phyloP scores from a whole-genome alignment of 1,140 invertebrate species.

The Agraylea sexmaculata region DNA sequence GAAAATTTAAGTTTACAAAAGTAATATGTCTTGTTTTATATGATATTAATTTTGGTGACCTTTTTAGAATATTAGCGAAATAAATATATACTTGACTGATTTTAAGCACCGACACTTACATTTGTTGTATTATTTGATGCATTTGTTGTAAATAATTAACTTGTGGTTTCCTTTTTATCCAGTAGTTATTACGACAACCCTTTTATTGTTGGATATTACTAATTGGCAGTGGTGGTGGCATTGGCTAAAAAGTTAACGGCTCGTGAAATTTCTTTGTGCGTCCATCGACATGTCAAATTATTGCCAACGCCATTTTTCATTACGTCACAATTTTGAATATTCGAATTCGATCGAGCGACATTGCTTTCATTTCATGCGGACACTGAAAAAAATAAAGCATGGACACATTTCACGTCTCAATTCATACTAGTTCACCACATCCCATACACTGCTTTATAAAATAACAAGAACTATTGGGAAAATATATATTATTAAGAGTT shows the following conservation, averaged over 20 bases:
- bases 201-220: slow-evolving; percentile 4
- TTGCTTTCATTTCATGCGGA: neutral
- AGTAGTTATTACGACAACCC: slow-evolving; percentile 1
- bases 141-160: neutral
- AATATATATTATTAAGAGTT: too few species aligned
- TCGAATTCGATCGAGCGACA: neutral
- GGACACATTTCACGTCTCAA: slow-evolving; percentile 11
- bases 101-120: neutral
- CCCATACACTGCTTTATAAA: too few species aligned
- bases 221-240: slow-evolving; percentile 19
- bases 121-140: slow-evolving; percentile 7
- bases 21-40: too few species aligned
- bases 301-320: slow-evolving; percentile 3
- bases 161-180: too few species aligned
- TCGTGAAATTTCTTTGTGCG: slow-evolving; percentile 19
- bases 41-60: too few species aligned
- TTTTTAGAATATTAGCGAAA: neutral
- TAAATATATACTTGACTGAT: slow-evolving; percentile 7
- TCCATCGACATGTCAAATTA: slow-evolving; percentile 7
- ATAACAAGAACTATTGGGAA: too few species aligned
- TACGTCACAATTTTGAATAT: neutral
- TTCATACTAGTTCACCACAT: too few species aligned
- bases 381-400: neutral
- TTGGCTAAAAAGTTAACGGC: slow-evolving; percentile 13
- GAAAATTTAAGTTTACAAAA: too few species aligned